A percentile compares a stretch with the other conserved stretches of the same genome.
Conservation (phyloP, 2,888 invertebrate genomes). For the Apamea crenata region DNA sequence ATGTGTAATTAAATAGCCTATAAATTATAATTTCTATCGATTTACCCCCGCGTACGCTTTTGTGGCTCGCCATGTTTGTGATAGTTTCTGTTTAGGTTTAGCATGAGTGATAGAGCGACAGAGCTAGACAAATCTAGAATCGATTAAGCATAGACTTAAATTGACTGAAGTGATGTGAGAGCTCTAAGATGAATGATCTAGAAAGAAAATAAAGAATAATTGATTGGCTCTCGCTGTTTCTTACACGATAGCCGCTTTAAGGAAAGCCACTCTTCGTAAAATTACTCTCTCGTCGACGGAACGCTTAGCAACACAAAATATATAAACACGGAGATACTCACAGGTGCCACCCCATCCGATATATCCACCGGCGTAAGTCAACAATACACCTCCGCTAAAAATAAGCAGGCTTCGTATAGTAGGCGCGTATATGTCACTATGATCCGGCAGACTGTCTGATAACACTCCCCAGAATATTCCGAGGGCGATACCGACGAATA, state of each 20-base stretch:
- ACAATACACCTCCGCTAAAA: constrained; percentile 81
- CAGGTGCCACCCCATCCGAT: constrained; percentile 87
- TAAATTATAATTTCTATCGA: background rate
- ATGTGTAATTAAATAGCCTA: no score
- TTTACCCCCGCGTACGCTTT: background rate
- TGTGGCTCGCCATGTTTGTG: background rate
- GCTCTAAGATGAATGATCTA: background rate
- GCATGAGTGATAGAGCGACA: background rate
- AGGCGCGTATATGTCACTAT: constrained; percentile 83
- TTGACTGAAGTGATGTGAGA: background rate
- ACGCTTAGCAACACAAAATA: constrained; percentile 39
- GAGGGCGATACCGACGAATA: constrained; percentile 82
- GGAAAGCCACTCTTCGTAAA: constrained; percentile 24
- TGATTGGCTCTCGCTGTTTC: background rate
- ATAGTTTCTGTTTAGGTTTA: background rate
- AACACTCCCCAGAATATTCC: constrained; percentile 85
- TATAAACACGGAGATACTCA: constrained; percentile 72
- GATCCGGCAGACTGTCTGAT: constrained; percentile 83
- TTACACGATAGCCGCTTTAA: background rate
- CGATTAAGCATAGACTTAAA: background rate
- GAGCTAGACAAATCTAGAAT: background rate
- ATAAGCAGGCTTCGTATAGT: constrained; percentile 84
- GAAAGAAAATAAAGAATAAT: background rate
- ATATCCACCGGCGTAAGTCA: constrained; percentile 81
- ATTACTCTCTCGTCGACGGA: constrained; percentile 38